A percentile compares a stretch with the other conserved stretches of the same genome.
Evolutionary conservation across 2,888 invertebrate species (phyloP).

Genomic region (Phengaris alcon): DNA sequence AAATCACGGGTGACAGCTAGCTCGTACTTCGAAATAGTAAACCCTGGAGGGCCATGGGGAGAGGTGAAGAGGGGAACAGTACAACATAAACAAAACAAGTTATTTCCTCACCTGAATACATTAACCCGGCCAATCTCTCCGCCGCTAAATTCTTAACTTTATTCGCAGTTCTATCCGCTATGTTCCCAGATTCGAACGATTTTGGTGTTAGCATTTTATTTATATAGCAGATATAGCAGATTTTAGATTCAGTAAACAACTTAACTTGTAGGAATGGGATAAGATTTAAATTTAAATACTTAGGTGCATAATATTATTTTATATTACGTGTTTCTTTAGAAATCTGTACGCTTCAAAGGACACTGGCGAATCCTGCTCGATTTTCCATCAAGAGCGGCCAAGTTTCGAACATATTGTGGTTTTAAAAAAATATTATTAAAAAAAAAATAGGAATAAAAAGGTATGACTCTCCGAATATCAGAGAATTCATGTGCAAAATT

Average conservation of each 20-base stretch:
- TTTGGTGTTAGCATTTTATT: not conserved
- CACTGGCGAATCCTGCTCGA: too few relatives aligned
- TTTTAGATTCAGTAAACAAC: not conserved
- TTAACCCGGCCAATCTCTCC: not conserved
- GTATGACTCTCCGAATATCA: too few relatives aligned
- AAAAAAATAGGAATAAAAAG: too few relatives aligned
- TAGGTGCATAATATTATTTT: too few relatives aligned
- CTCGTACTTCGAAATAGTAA: not conserved
- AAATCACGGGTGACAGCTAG: not conserved
- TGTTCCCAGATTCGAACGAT: conserved; percentile 11
- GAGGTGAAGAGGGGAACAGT: not conserved
- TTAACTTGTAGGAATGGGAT: not conserved
- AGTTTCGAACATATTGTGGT: too few relatives aligned
- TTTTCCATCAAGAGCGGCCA: too few relatives aligned
- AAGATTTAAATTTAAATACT: too few relatives aligned
- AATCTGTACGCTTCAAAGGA: too few relatives aligned
- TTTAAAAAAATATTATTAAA: too few relatives aligned
- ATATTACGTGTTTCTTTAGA: too few relatives aligned
- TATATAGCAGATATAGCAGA: not conserved
- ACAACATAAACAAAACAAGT: conserved; percentile 8
- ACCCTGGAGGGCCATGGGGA: not conserved
- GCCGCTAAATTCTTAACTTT: conserved; percentile 11
- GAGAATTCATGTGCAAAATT: too few relatives aligned
- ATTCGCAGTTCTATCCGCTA: not conserved
- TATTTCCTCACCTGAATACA: conserved; percentile 13